Evolutionary conservation across 2,888 invertebrate genomes (phyloP), one percentile per base, ranked within the genome.

Genomic region (Ferdinandea cuprea): DNA sequence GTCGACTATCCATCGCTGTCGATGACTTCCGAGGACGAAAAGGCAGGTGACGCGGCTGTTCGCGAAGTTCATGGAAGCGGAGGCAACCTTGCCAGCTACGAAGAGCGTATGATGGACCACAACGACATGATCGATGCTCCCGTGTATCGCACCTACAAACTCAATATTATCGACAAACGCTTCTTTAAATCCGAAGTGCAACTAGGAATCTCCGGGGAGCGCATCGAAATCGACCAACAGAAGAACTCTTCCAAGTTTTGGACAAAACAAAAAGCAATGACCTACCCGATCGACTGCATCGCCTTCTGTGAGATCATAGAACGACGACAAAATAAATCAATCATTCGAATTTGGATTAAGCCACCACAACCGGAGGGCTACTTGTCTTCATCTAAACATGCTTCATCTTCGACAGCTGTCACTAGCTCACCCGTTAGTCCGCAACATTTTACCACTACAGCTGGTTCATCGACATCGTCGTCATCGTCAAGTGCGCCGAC

Each of bases 241-340:
- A 93, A 93, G 87, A 94, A 93, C 87, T 87, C 87, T 3, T 92
- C 93, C 66, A 94, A 93, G 77, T 94, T 95, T 88, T 94, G 93
- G 93, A 91, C 92, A 48, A 93, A 94, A 88, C 94, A 95, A 86
- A 95, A 96, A 88, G 95, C 97, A 44, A 94, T 96, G 61, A 95
- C 95, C 80, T 96, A 96, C 90, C 95, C 95, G 85, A 97, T 97
- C 89, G 97, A 98, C 89, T 93, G 94, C 19, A 94, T 98, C 73
- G 98, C 96, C 0, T 95, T 95, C 92, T 98, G 98, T 89, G 97
- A 97, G 89, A 92, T 96, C 79, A 92, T 94, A 13, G 97, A 97
- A 87, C 93, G 93, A n/a, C 95, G 94, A 88, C 93, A 94, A 19
- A 93, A 93, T 50, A 95, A 95, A 88, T 94, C 95, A 3, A 93